phyloP scores from a whole-genome alignment of 2,113 vertebrate species.

The Tyto alba region DNA sequence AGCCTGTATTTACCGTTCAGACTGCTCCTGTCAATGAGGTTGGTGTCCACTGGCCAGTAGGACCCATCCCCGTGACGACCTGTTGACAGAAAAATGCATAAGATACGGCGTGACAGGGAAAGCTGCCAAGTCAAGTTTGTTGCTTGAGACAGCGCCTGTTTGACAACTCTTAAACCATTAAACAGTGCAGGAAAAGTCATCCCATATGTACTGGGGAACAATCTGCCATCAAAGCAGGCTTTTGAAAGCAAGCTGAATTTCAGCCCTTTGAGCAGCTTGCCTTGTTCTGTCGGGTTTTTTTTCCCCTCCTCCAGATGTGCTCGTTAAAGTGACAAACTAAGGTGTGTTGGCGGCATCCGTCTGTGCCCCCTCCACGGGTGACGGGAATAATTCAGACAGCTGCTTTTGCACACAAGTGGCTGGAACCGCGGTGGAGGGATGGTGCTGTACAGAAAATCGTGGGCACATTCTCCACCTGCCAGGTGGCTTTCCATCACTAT shows the following conservation, averaged over 20 bases:
- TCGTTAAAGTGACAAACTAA: background rate
- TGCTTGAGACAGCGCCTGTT: background rate
- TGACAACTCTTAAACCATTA: background rate
- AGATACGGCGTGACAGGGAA: background rate
- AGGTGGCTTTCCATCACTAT: background rate
- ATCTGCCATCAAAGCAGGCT: background rate
- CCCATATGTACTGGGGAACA: background rate
- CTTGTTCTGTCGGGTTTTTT: background rate
- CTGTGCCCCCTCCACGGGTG: background rate
- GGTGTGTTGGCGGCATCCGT: background rate
- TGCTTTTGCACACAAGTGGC: background rate
- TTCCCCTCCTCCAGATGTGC: background rate
- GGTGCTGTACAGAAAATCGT: rapidly evolving
- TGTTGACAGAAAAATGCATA: constrained; percentile 41
- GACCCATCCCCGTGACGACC: constrained; percentile 89
- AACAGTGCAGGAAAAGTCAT: background rate
- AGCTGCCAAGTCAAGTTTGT: background rate
- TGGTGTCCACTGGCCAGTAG: constrained; percentile 90
- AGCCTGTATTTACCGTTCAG: constrained; percentile 81
- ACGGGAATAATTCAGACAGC: background rate
- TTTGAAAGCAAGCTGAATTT: background rate
- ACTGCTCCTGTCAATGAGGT: constrained; percentile 89
- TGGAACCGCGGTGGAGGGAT: background rate
- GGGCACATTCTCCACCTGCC: background rate
- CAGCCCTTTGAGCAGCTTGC: background rate